Base-by-base conservation (phyloP, 2,113 vertebrate genomes). In the Pterocles burchelli region DNA sequence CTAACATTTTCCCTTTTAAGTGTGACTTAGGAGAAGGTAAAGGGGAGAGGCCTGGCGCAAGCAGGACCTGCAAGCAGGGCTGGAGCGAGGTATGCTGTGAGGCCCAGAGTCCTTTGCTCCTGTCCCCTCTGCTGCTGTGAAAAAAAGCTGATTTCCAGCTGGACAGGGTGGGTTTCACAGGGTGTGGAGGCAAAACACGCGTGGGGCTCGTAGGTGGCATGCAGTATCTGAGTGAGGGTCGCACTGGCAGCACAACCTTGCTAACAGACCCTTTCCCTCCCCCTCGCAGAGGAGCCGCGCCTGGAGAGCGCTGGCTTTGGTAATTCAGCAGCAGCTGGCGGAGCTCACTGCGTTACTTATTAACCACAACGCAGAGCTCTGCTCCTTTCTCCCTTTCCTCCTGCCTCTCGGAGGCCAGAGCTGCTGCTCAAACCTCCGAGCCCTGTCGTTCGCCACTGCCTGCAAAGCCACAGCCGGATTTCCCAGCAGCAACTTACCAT, bases 401-500 rank as follows among this genome's bases (percentile, higher is more conserved):
- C 88, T 48, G 61, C 78, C 85, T 5, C 63, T 7, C 28, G 0
- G 26, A 31, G 49, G 36, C 45, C 2, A 28, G 3, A 29, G 49
- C 74, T 8, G 36, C 81, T 2, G 33, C 70, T 1, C 10, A 11
- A 17, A 8, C 79, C 31, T 11, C 54, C 20, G 67, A 16, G 59
- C 38, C 48, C 51, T 0, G 0, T 41, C 22, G n/a, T 48, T 55
- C 2, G 17, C 62, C 2, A 3, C 41, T 5, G 15, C 58, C 33
- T 22, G 59, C 46, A 9, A 33, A 34, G 26, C 7, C 4, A 6
- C 29, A 10, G 52, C 26, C 4, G 33, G 6, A 5, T 66, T 43
- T 16, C 63, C 43, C 68, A 6, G 76, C 48, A 14, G 38, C 1
- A 10, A 87, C 97, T 97, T 29, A 97, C 97, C 97, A 97, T 97